Evolutionary conservation across 2,888 invertebrate genomes (phyloP).

Genomic region (Criorhina ranunculi): DNA sequence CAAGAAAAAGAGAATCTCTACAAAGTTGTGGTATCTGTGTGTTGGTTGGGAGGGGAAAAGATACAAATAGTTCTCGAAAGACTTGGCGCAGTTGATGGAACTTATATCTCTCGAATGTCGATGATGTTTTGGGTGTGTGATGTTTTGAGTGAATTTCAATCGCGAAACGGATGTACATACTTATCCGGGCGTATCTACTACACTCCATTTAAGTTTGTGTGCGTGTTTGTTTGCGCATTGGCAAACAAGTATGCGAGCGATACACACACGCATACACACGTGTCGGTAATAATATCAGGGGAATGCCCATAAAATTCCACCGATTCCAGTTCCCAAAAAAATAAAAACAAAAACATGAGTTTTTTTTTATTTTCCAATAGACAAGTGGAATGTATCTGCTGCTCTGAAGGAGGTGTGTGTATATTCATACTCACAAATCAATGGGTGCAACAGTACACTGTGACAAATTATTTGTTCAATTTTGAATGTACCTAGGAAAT

Average conservation of each 20-base stretch:
- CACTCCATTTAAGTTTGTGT: constrained; percentile 20
- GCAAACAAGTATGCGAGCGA: constrained; percentile 46
- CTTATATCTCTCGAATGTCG: constrained; percentile 2
- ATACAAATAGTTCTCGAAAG: no score
- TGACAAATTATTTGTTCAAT: constrained; percentile 5
- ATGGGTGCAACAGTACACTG: constrained; percentile 52
- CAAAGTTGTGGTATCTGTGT: not conserved
- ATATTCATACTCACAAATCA: constrained; percentile 1
- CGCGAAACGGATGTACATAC: constrained; percentile 67
- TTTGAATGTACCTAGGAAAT: not conserved
- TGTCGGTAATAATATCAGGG: constrained; percentile 27
- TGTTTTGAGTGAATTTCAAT: constrained; percentile 45
- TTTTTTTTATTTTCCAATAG: constrained; percentile 53
- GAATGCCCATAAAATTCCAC: constrained; percentile 66
- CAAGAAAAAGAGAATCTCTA: not conserved
- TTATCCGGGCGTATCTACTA: constrained; percentile 63
- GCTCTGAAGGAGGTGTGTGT: not conserved
- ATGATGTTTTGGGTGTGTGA: constrained; percentile 22
- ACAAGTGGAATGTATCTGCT: constrained; percentile 68
- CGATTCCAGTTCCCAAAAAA: constrained; percentile 49
- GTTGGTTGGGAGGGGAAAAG: constrained; percentile 17
- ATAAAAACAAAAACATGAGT: constrained; percentile 14
- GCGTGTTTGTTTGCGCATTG: constrained; percentile 68
- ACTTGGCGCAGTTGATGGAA: constrained; percentile 12
- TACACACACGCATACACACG: constrained; percentile 32